Evolutionary conservation across 2,888 invertebrate species (phyloP).

Genomic region (Lasius fuliginosus): DNA sequence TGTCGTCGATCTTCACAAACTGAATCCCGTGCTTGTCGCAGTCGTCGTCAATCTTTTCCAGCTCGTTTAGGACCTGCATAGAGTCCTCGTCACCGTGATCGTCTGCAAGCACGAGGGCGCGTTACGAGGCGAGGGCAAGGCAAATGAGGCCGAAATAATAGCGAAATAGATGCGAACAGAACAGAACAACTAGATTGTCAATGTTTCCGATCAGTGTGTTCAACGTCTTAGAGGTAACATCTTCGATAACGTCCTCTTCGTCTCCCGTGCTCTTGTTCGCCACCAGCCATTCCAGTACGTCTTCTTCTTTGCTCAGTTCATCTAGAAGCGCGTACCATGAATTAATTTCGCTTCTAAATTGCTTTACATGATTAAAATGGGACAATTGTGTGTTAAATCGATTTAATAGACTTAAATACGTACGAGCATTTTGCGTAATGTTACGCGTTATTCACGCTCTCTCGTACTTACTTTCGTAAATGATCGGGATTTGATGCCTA

Average conservation of each 20-base stretch:
- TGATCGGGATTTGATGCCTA: constrained; percentile 97
- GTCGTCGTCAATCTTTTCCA: constrained; percentile 97
- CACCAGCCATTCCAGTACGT: constrained; percentile 97
- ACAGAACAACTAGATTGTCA: constrained; percentile 96
- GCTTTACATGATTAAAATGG: background rate
- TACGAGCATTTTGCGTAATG: background rate
- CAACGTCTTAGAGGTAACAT: constrained; percentile 96
- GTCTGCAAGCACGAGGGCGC: constrained; percentile 87
- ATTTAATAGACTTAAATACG: background rate
- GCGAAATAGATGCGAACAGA: constrained; percentile 90
- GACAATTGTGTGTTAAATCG: background rate
- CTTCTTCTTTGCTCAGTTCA: constrained; percentile 96
- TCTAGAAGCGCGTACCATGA: constrained; percentile 86
- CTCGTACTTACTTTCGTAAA: constrained; percentile 93
- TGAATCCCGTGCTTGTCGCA: constrained; percentile 97
- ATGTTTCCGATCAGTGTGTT: constrained; percentile 95
- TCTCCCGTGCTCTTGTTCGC: constrained; percentile 97
- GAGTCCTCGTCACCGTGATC: constrained; percentile 96
- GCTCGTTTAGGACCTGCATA: constrained; percentile 93
- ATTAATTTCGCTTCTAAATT: constrained; percentile 42
- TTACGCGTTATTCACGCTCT: background rate
- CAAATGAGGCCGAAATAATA: background rate
- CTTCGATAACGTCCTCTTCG: constrained; percentile 97
- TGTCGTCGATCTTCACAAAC: constrained; percentile 97
- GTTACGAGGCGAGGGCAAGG: background rate